A percentile compares a stretch with the other conserved stretches of the same genome.
These are phyloP conservation scores for Megalonaias nervosa DNA, from an alignment of 1,140 invertebrate species.

Conservation along the genomic window DNA sequence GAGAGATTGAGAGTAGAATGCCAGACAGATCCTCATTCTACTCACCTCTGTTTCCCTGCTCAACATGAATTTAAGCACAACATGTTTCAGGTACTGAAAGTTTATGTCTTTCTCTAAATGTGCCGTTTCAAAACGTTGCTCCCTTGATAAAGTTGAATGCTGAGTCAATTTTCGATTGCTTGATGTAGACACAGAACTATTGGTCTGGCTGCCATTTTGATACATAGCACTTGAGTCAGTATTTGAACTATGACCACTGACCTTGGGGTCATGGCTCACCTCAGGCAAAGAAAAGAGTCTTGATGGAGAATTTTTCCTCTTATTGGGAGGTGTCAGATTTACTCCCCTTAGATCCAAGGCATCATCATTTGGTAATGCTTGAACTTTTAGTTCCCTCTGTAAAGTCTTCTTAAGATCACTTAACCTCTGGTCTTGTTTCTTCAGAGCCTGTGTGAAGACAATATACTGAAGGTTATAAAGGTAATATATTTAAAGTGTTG, in stretches of 20 bases:
- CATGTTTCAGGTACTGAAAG: slow-evolving; percentile 91
- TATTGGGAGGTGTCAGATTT: slow-evolving; percentile 37
- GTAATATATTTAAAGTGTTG: too few relatives aligned
- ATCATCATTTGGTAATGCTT: slow-evolving; percentile 67
- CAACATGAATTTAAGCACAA: slow-evolving; percentile 92
- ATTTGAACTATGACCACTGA: too few relatives aligned
- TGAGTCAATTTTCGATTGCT: too few relatives aligned
- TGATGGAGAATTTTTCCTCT: slow-evolving; percentile 25
- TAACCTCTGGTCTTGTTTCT: slow-evolving; percentile 88
- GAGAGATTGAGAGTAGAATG: too few relatives aligned
- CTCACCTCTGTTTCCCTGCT: slow-evolving; percentile 85
- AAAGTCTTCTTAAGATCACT: slow-evolving; percentile 92
- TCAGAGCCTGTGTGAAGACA: slow-evolving; percentile 80
- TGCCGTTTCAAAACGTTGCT: slow-evolving; percentile 18
- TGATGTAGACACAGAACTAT: slow-evolving; percentile 10
- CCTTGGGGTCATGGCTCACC: neutral
- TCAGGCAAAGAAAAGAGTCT: too few relatives aligned
- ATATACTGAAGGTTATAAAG: too few relatives aligned
- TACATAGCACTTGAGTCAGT: too few relatives aligned
- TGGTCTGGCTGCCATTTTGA: neutral
- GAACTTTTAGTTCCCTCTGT: slow-evolving; percentile 84
- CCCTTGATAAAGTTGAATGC: neutral
- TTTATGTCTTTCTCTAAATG: slow-evolving; percentile 79
- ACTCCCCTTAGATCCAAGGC: slow-evolving; percentile 34
- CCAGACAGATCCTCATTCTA: neutral